Conservation (phyloP, 1,140 invertebrate genomes). For the Trypoxylus dichotomus region DNA sequence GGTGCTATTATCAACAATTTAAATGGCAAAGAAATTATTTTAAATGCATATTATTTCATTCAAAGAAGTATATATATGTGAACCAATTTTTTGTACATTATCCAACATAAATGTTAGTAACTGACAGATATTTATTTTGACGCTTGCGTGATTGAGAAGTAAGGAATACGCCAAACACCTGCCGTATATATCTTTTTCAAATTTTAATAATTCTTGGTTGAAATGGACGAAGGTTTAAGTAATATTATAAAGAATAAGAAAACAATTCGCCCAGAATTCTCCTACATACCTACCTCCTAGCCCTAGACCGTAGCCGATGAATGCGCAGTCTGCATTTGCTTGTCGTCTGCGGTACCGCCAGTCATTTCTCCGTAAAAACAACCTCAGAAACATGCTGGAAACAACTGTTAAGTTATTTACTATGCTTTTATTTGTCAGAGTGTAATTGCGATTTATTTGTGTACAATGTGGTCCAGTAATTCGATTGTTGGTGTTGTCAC, state of each 20-base stretch:
- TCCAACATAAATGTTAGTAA: background rate
- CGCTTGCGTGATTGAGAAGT: background rate
- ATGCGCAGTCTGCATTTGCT: slow-evolving; percentile 24
- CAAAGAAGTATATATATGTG: too few species aligned
- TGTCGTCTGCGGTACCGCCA: background rate
- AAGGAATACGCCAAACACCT: background rate
- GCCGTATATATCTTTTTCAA: background rate
- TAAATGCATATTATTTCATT: too few species aligned
- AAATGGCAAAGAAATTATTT: too few species aligned
- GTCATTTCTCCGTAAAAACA: slow-evolving; percentile 13
- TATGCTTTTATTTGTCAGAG: slow-evolving; percentile 17
- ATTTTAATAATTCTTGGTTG: background rate
- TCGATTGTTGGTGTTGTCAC: slow-evolving; percentile 19
- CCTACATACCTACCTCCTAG: background rate
- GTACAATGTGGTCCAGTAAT: slow-evolving; percentile 41
- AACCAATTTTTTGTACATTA: too few species aligned
- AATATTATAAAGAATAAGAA: background rate
- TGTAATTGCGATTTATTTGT: slow-evolving; percentile 29
- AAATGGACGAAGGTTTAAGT: background rate
- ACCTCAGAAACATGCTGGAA: slow-evolving; percentile 9
- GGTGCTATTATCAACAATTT: too few species aligned
- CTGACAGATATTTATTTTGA: background rate
- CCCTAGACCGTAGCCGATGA: background rate
- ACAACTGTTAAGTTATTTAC: slow-evolving; percentile 24
- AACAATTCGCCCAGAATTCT: slow-evolving; percentile 17